A percentile compares a stretch with the other conserved stretches of the same genome.
Conservation (phyloP, 2,888 invertebrate genomes). For the Thysanoteuthis rhombus region DNA sequence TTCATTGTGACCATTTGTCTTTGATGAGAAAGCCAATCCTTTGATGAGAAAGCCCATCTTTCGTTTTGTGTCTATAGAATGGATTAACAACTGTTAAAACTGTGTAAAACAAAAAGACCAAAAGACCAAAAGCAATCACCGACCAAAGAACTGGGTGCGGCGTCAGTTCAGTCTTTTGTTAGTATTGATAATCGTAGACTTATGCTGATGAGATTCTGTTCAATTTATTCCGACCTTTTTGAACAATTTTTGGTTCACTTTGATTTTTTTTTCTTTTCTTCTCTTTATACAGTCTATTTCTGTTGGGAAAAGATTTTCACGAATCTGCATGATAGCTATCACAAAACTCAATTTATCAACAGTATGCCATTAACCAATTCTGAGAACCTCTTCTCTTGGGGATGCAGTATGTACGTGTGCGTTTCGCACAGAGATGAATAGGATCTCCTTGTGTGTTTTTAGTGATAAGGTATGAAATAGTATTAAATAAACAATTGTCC, state of each 20-base stretch:
- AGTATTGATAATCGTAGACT: neutral
- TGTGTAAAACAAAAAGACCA: neutral
- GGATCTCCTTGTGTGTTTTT: too few species aligned
- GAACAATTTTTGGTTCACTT: neutral
- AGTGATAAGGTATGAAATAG: too few species aligned
- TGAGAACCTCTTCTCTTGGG: neutral
- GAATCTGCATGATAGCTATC: neutral
- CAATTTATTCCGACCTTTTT: neutral
- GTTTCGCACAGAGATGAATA: too few species aligned
- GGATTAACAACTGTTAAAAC: too few species aligned
- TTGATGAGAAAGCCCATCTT: neutral
- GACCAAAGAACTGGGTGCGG: neutral
- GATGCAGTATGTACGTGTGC: neutral
- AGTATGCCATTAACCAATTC: neutral
- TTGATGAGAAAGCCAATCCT: neutral
- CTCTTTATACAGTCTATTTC: neutral
- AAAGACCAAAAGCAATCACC: neutral
- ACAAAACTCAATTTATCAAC: neutral
- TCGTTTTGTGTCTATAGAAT: neutral
- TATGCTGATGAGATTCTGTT: neutral
- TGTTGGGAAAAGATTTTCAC: neutral
- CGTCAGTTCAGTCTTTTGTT: neutral
- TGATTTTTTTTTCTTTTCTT: neutral
- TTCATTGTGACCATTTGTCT: neutral
- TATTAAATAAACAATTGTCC: too few species aligned